Evolutionary conservation across 2,113 vertebrate genomes (phyloP).

Genomic region (Erpornis zantholeuca): DNA sequence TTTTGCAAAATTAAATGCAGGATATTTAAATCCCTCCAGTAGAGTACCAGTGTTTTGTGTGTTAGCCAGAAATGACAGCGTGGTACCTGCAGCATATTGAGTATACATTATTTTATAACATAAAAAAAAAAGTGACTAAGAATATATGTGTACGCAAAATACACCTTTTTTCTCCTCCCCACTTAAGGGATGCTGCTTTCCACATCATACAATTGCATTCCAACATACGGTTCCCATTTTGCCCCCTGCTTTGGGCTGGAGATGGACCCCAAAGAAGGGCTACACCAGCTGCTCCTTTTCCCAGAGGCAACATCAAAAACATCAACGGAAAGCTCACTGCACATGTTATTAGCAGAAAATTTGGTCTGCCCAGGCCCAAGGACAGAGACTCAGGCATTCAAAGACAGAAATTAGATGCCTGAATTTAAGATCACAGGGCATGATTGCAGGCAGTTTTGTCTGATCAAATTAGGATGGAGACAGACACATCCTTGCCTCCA

Average conservation of each 20-base stretch:
- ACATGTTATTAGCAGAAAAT: not conserved
- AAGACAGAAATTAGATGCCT: not conserved
- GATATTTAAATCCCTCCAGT: not conserved
- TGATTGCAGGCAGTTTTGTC: not conserved
- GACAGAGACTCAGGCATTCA: not conserved
- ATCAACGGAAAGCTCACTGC: not conserved
- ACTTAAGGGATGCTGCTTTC: not conserved
- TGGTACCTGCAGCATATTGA: not conserved
- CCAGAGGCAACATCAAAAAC: not conserved
- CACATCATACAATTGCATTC: not conserved
- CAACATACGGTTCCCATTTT: not conserved
- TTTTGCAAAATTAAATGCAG: not conserved
- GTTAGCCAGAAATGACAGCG: accelerated
- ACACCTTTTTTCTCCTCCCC: not conserved
- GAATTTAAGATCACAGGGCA: not conserved
- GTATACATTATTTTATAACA: not conserved
- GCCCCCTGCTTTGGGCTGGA: not conserved
- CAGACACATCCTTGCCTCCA: not conserved
- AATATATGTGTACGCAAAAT: not conserved
- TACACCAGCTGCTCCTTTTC: not conserved
- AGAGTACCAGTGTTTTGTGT: not conserved
- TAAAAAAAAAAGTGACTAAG: not conserved
- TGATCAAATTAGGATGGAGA: not conserved
- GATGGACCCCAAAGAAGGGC: not conserved
- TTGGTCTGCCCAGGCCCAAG: not conserved